Evolutionary conservation across 2,113 vertebrate species (phyloP).

Genomic region (Illadopsis cleaveri): DNA sequence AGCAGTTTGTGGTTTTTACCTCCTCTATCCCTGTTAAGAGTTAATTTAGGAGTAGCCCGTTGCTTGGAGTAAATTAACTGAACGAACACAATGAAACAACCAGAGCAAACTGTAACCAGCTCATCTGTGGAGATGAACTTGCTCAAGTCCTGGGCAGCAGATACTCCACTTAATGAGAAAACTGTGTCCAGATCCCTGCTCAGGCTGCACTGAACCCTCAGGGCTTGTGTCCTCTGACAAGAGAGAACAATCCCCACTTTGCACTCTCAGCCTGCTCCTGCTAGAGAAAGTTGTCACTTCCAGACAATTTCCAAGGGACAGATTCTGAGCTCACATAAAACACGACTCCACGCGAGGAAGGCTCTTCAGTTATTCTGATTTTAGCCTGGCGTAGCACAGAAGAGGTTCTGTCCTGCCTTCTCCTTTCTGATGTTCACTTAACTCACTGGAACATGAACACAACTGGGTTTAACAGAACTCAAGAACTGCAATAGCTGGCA

Average conservation of each 20-base stretch:
- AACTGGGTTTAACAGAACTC: constrained; percentile 23
- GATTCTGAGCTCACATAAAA: background rate
- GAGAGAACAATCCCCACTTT: background rate
- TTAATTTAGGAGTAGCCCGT: background rate
- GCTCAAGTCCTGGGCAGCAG: background rate
- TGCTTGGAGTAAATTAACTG: background rate
- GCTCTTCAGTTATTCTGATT: background rate
- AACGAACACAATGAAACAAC: background rate
- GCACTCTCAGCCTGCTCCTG: background rate
- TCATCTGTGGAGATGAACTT: background rate
- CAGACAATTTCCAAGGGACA: background rate
- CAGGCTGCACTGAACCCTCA: background rate
- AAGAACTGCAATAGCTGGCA: background rate
- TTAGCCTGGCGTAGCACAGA: background rate
- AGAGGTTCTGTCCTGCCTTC: background rate
- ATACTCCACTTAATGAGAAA: background rate
- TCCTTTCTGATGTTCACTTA: background rate
- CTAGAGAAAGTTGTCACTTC: background rate
- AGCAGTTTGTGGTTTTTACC: background rate
- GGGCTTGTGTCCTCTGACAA: background rate
- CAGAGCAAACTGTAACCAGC: background rate
- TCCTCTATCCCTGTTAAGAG: background rate
- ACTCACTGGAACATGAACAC: background rate
- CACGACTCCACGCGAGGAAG: background rate
- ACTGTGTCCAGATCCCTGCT: background rate